A percentile compares a stretch with the other conserved stretches of the same genome.
These are phyloP conservation scores for human (Homo sapiens) DNA, from an alignment of 2,113 vertebrate genomes.

Conservation along the genomic window GRCh38 chr2:178063001-178063500, in stretches of 20 bases:
- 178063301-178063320: neutral
- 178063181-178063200: neutral
- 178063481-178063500: neutral
- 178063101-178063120: constrained; percentile 19
- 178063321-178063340: neutral
- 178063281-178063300: constrained; percentile 11
- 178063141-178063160: constrained; percentile 14
- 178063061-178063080: constrained; percentile 5
- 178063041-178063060: neutral
- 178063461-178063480: neutral
- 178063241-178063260: neutral
- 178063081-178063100: neutral
- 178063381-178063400: neutral
- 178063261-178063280: neutral
- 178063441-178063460: neutral
- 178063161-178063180: neutral
- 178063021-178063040: constrained; percentile 22
- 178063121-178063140: neutral
- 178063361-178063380: neutral
- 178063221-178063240: neutral
- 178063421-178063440: neutral
- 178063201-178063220: neutral
- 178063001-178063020: neutral
- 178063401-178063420: neutral
- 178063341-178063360: neutral